Percentiles rank a stretch among this genome's conserved stretches.
These are phyloP conservation scores for Enoplosus armatus DNA, from an alignment of 2,797 vertebrate species.

Conservation along the genomic window DNA sequence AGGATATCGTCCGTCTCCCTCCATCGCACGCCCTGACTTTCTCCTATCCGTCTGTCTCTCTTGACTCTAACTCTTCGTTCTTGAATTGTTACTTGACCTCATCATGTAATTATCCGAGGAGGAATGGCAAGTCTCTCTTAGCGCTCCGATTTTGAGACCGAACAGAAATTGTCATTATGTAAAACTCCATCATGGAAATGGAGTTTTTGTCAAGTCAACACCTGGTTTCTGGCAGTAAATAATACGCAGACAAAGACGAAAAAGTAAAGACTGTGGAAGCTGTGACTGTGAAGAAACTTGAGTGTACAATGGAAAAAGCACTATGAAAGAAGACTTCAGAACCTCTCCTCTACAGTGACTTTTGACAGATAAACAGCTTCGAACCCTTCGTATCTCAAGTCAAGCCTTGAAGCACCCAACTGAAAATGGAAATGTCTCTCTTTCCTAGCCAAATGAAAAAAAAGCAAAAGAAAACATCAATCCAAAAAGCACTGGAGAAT, in stretches of 20 bases:
- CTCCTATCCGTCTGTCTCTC: not conserved
- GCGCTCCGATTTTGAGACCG: not conserved
- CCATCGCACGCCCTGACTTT: too few relatives aligned
- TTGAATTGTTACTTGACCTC: not conserved
- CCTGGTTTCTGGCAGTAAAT: not conserved
- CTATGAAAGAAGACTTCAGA: not conserved
- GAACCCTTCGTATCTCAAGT: not conserved
- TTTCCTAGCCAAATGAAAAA: not conserved
- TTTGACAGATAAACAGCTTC: conserved; percentile 5
- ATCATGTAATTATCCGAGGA: not conserved
- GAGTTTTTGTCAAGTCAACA: not conserved
- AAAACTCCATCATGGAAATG: not conserved
- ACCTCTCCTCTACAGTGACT: not conserved
- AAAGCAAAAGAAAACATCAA: too few relatives aligned
- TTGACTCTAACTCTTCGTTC: not conserved
- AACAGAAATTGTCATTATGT: not conserved
- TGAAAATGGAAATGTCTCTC: not conserved
- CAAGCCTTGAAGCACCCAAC: not conserved
- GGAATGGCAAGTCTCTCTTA: not conserved
- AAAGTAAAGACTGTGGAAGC: not conserved
- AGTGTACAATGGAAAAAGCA: not conserved
- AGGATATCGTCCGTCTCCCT: too few relatives aligned
- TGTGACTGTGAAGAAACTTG: not conserved
- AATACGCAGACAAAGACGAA: conserved; percentile 4
- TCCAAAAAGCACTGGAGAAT: not conserved